phyloP scores from a whole-genome alignment of 2,888 invertebrate genomes.

The Podotricha telesiphe region DNA sequence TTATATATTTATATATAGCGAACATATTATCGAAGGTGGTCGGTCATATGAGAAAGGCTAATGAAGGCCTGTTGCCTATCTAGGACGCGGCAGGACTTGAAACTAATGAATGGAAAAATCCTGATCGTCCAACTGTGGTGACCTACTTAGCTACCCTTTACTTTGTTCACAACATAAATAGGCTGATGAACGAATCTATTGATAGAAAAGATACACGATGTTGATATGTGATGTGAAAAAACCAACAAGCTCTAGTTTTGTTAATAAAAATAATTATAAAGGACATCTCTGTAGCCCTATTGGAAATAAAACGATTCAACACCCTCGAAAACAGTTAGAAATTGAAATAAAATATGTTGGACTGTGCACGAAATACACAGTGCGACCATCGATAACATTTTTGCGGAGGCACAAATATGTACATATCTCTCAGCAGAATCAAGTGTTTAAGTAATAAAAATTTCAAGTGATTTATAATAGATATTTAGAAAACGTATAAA shows the following conservation, averaged over 20 bases:
- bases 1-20: slow-evolving; percentile 18
- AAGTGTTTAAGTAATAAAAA: no score
- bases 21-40: slow-evolving; percentile 33
- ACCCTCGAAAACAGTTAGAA: no score
- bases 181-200: slow-evolving; percentile 47
- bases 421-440: no score
- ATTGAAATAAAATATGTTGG: no score
- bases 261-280: not conserved
- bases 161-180: slow-evolving; percentile 69
- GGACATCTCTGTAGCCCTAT: no score
- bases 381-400: no score
- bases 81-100: slow-evolving; percentile 61
- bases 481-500: no score
- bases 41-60: slow-evolving; percentile 52
- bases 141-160: slow-evolving; percentile 73
- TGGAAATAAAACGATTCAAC: no score
- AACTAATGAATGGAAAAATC: slow-evolving; percentile 78
- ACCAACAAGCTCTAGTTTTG: not conserved
- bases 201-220: slow-evolving; percentile 25
- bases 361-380: no score
- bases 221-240: not conserved
- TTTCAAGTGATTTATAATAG: no score
- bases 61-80: slow-evolving; percentile 68
- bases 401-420: no score
- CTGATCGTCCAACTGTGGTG: slow-evolving; percentile 74